A percentile compares a stretch with the other conserved stretches of the same genome.
phyloP scores from a whole-genome alignment of 2,113 vertebrate species.

The Scytalopus superciliaris region DNA sequence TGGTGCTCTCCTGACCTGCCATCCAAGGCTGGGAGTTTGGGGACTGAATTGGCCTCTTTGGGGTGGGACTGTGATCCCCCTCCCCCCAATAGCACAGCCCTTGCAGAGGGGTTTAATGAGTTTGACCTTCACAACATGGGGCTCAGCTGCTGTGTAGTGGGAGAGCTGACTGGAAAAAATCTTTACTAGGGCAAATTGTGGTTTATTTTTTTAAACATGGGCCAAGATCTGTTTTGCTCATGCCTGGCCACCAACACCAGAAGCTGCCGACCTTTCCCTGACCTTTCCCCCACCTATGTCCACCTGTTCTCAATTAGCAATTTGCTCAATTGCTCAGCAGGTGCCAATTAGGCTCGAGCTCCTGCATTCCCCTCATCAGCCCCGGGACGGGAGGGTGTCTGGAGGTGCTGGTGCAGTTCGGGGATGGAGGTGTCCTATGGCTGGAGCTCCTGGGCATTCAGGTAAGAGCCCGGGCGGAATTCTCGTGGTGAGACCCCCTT shows the following conservation, averaged over 20 bases:
- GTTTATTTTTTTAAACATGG: neutral
- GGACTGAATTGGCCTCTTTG: accelerated
- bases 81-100: neutral
- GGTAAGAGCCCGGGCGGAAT: neutral
- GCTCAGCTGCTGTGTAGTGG: neutral
- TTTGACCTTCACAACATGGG: accelerated
- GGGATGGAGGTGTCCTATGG: neutral
- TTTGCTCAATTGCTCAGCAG: neutral
- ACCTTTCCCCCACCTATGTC: accelerated
- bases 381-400: accelerated
- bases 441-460: neutral
- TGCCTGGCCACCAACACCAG: neutral
- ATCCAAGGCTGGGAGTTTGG: neutral
- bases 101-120: neutral
- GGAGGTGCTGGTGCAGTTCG: neutral
- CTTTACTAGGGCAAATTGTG: neutral
- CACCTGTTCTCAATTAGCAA: neutral
- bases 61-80: neutral
- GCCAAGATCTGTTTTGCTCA: neutral
- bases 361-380: accelerated
- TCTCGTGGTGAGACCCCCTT: accelerated
- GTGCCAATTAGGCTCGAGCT: neutral
- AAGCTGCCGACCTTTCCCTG: neutral
- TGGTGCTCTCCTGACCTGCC: neutral
- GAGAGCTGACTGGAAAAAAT: neutral